Percentiles rank a stretch among this genome's conserved stretches.
Evolutionary conservation across 2,113 vertebrate genomes (phyloP).

Genomic region (Nibea albiflora): DNA sequence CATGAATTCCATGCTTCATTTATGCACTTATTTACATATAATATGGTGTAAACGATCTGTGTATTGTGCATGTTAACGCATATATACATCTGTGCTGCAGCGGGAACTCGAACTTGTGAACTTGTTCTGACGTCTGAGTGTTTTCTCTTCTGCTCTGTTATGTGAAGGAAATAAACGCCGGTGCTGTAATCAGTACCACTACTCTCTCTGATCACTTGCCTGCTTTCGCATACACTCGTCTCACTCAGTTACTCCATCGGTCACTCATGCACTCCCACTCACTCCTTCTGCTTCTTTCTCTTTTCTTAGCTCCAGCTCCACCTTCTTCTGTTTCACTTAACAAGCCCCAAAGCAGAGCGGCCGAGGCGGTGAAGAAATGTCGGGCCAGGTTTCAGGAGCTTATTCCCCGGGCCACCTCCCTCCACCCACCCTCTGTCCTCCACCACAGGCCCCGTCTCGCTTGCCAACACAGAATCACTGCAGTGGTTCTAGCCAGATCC

Average conservation of each 20-base stretch:
- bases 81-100: background rate
- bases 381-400: constrained; percentile 35
- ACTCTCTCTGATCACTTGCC: background rate
- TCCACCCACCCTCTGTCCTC: background rate
- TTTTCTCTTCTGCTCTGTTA: constrained; percentile 14
- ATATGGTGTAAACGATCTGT: too few relatives aligned
- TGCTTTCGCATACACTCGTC: background rate
- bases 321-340: constrained; percentile 54
- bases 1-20: too few relatives aligned
- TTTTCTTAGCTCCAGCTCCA: constrained; percentile 26
- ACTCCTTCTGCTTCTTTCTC: background rate
- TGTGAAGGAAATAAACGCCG: constrained; percentile 17
- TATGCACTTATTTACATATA: too few relatives aligned
- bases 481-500: constrained; percentile 19
- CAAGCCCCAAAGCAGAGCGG: constrained; percentile 36
- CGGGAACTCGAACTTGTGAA: background rate
- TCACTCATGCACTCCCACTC: constrained; percentile 38
- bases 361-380: constrained; percentile 47
- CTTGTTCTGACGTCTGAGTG: background rate
- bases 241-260: constrained; percentile 23
- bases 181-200: constrained; percentile 38
- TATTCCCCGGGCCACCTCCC: background rate
- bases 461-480: constrained; percentile 30
- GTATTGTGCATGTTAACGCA: background rate
- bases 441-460: constrained; percentile 15